Percentiles rank a stretch among this genome's conserved stretches.
Conservation (phyloP, 2,113 vertebrate species). For the Alaudala cheleensis region DNA sequence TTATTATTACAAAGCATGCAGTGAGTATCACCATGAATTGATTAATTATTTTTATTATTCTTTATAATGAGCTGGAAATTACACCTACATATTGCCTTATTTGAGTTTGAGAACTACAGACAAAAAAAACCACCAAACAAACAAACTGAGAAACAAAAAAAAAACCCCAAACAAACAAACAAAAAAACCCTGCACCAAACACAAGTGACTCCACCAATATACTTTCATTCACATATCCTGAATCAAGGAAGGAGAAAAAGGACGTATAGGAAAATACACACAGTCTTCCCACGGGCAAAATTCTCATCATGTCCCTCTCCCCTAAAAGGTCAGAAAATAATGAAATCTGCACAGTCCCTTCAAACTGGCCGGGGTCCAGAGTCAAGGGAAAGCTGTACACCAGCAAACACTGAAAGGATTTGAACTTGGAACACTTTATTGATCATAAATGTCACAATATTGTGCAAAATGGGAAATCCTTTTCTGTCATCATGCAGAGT, state of each 20-base stretch:
- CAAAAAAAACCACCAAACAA: too few species aligned
- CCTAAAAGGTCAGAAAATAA: not conserved
- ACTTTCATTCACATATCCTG: not conserved
- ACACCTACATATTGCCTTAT: not conserved
- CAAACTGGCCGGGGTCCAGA: not conserved
- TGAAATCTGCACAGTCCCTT: not conserved
- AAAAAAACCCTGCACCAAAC: not conserved
- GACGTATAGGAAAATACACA: not conserved
- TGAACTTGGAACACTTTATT: not conserved
- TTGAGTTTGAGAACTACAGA: not conserved
- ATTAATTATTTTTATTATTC: not conserved
- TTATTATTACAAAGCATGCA: not conserved
- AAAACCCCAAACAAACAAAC: too few species aligned
- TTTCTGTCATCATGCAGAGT: not conserved
- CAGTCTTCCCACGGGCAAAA: not conserved
- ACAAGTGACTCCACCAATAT: not conserved
- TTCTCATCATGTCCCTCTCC: not conserved
- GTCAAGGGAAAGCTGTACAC: not conserved
- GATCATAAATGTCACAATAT: not conserved
- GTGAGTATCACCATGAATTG: not conserved
- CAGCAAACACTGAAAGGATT: not conserved
- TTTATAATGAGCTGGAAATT: not conserved
- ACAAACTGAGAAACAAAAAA: too few species aligned
- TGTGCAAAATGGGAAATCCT: not conserved
- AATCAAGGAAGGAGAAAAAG: not conserved